These are phyloP conservation scores for Diachrysia chrysitis DNA, from an alignment of 2,888 invertebrate species.

Conservation along the genomic window DNA sequence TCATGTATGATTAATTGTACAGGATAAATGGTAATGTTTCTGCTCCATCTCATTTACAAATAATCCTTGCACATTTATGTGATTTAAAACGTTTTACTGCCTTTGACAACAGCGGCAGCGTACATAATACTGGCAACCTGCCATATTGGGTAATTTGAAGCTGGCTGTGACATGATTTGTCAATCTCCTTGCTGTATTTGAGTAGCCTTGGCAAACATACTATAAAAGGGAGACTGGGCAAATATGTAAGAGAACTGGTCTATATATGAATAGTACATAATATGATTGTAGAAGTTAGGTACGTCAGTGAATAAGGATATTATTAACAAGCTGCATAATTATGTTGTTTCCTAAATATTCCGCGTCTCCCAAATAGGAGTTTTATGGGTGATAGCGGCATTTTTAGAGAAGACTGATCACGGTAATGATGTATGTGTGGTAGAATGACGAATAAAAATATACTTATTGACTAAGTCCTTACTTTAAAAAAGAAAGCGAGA, in stretches of 20 bases:
- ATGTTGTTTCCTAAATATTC: no score
- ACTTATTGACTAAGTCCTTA: no score
- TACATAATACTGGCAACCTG: not conserved
- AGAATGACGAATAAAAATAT: no score
- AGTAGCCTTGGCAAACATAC: not conserved
- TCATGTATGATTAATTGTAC: not conserved
- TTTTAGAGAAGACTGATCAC: no score
- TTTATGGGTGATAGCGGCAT: no score
- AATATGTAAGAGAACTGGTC: not conserved
- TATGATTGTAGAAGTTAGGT: no score
- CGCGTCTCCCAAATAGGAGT: no score
- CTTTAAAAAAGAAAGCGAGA: no score
- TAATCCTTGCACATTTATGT: not conserved
- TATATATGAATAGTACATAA: no score
- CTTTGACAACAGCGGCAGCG: not conserved
- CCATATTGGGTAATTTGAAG: not conserved
- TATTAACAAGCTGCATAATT: no score
- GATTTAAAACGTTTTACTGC: not conserved
- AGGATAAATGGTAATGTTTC: not conserved
- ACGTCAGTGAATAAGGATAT: no score
- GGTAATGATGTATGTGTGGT: no score
- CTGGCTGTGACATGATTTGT: not conserved
- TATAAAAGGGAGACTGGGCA: not conserved
- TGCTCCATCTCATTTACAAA: not conserved
- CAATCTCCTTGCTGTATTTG: not conserved